Conservation (phyloP, 1,140 invertebrate species). For the Trinorchestia longiramus region DNA sequence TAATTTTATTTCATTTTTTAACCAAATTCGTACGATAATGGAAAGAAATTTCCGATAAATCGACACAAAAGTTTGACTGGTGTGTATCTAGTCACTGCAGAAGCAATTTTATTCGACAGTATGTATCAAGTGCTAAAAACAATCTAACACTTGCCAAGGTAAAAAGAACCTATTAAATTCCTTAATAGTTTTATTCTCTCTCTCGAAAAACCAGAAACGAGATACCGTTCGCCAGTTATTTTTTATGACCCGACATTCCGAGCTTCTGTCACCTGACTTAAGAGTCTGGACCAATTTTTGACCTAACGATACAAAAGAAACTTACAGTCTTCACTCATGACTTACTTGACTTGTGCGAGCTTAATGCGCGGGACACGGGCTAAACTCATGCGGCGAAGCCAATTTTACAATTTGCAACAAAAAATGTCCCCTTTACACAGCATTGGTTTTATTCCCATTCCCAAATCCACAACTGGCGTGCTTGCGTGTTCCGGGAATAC, state of each 20-base stretch:
- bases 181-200: neutral
- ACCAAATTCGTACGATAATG: too few relatives aligned
- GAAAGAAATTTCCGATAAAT: too few relatives aligned
- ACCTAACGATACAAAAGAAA: neutral
- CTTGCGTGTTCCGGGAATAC: neutral
- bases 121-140: too few relatives aligned
- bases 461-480: neutral
- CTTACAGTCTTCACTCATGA: neutral
- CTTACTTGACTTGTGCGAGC: neutral
- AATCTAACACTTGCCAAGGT: too few relatives aligned
- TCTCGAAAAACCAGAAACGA: neutral
- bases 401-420: slow-evolving; percentile 1
- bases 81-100: too few relatives aligned
- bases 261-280: neutral
- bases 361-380: neutral
- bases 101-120: too few relatives aligned
- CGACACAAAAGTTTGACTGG: too few relatives aligned
- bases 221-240: neutral
- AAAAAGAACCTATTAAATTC: too few relatives aligned
- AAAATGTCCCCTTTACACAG: neutral
- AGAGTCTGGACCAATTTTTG: neutral
- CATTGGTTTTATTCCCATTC: neutral
- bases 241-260: neutral
- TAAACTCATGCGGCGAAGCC: neutral
- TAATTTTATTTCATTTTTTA: too few relatives aligned